Percentiles rank a stretch among this genome's conserved stretches.
Conservation (phyloP, 2,797 vertebrate genomes). For the Smutsia temminckii region DNA sequence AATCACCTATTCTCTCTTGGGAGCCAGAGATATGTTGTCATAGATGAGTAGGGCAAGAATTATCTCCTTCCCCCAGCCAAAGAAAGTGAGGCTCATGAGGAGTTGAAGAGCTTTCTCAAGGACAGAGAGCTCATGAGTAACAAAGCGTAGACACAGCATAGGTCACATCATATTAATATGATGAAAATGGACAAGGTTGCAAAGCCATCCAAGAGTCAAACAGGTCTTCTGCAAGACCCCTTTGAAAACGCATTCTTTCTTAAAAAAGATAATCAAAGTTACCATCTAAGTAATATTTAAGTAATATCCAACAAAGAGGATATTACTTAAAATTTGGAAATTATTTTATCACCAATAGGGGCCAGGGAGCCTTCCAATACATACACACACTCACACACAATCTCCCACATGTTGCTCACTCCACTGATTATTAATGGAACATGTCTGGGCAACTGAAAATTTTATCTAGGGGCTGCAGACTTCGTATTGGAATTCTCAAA, state of each 20-base stretch:
- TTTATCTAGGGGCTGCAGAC: background rate
- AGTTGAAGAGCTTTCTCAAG: background rate
- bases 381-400: background rate
- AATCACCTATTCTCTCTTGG: background rate
- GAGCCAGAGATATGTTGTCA: background rate
- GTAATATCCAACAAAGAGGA: background rate
- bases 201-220: background rate
- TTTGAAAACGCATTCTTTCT: background rate
- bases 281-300: background rate
- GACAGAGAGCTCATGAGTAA: background rate
- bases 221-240: background rate
- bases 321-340: background rate
- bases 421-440: background rate
- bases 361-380: background rate
- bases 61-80: background rate
- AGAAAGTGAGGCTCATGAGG: background rate
- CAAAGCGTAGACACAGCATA: background rate
- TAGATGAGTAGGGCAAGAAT: background rate
- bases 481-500: background rate
- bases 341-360: background rate
- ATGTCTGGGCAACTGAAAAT: background rate
- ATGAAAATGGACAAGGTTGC: background rate
- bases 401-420: background rate
- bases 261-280: background rate
- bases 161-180: background rate